Evolutionary conservation across 2,113 vertebrate species (phyloP).

Genomic region (Paracanthobrama guichenoti): DNA sequence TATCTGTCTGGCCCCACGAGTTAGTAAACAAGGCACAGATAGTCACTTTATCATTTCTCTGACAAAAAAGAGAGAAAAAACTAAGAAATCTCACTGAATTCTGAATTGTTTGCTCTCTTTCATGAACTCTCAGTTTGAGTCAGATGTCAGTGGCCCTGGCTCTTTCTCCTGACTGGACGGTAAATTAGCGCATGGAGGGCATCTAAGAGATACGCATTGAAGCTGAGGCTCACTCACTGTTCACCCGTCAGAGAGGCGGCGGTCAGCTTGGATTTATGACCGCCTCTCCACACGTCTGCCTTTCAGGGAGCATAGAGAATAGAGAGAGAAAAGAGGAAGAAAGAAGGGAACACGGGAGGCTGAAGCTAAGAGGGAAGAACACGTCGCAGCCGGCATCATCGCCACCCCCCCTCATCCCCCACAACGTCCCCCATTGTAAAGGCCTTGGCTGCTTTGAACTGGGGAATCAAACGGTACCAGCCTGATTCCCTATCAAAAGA

Average conservation of each 20-base stretch:
- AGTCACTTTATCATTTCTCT: background rate
- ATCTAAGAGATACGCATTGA: constrained; percentile 62
- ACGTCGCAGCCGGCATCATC: constrained; percentile 74
- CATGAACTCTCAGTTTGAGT: constrained; percentile 71
- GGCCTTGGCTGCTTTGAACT: constrained; percentile 80
- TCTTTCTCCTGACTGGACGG: constrained; percentile 72
- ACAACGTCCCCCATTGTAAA: constrained; percentile 73
- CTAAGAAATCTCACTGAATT: constrained; percentile 70
- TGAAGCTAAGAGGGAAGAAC: constrained; percentile 71
- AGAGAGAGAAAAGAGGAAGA: constrained; percentile 41
- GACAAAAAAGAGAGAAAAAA: background rate
- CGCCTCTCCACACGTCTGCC: constrained; percentile 69
- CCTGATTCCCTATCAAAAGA: constrained; percentile 85
- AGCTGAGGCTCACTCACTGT: constrained; percentile 50
- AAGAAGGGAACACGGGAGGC: constrained; percentile 56
- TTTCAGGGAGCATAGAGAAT: constrained; percentile 63
- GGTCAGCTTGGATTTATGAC: constrained; percentile 78
- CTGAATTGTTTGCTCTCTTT: constrained; percentile 77
- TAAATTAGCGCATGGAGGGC: constrained; percentile 72
- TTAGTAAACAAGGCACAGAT: background rate
- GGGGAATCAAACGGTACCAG: constrained; percentile 86
- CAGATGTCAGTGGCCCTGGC: constrained; percentile 73
- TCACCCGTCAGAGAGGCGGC: constrained; percentile 65
- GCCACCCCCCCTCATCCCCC: constrained; percentile 22
- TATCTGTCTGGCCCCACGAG: background rate